Evolutionary conservation across 2,113 vertebrate genomes (phyloP).

Genomic region (Gavialis gangeticus): DNA sequence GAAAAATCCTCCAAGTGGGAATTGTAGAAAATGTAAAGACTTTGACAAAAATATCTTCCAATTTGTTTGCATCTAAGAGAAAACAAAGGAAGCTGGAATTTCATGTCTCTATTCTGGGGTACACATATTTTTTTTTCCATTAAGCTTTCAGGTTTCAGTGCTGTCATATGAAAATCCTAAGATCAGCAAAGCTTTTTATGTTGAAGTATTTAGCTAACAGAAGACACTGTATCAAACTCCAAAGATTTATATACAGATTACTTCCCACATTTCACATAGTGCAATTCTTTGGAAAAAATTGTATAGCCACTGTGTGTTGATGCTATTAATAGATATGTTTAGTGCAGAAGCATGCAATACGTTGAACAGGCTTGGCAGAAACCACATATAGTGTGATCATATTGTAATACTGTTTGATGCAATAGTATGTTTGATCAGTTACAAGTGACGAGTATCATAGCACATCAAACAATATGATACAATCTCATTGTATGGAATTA

Average conservation of each 20-base stretch:
- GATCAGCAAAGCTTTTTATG: constrained; percentile 43
- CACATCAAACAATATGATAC: constrained; percentile 85
- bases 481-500: constrained; percentile 86
- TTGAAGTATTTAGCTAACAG: neutral
- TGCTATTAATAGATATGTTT: constrained; percentile 72
- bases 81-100: neutral
- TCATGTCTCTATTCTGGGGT: constrained; percentile 26
- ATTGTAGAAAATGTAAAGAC: neutral
- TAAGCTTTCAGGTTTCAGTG: constrained; percentile 28
- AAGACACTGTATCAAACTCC: neutral
- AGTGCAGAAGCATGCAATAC: constrained; percentile 42
- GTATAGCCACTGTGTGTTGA: constrained; percentile 60
- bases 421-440: constrained; percentile 82
- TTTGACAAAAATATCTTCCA: neutral
- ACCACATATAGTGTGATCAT: constrained; percentile 67
- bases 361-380: constrained; percentile 74
- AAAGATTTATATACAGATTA: constrained; percentile 33
- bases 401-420: constrained; percentile 80
- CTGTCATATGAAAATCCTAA: constrained; percentile 39
- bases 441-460: constrained; percentile 82
- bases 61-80: constrained; percentile 15
- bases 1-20: neutral
- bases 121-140: neutral
- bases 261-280: constrained; percentile 24
- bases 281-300: constrained; percentile 59